Evolutionary conservation across 2,797 vertebrate genomes (phyloP), one percentile per base, ranked within the genome.

Genomic region (Taeniopygia guttata): DNA sequence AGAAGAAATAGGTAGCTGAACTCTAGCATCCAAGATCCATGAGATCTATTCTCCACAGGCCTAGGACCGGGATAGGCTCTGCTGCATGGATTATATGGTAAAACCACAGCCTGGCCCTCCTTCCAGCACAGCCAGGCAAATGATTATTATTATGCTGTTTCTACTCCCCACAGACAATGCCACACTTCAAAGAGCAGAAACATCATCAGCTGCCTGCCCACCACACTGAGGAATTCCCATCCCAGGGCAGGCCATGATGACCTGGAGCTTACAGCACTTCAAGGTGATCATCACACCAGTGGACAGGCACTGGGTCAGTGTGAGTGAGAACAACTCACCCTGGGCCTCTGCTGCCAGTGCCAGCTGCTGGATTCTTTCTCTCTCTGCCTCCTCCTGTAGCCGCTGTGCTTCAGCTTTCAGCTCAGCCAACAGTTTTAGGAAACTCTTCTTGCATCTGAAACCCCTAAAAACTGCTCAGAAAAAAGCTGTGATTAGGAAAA

Each of bases 401-500:
- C 0, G 36, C 56, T 54, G 83, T 29, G 76, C 83, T 46, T 64
- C 54, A 74, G 79, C 90, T 82, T 59, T 96, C 70, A 97, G 36
- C 59, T 98, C 97, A 42, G 95, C 87, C 76, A 97, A 49, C 38
- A 97, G 72, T 22, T 69, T 89, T 38, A 93, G 74, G 68, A 97
- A 98, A 55, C 32, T 96, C 81, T 95, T 97, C 40, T 92, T 97
- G 92, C 93, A 97, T 48, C 90, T 90, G 82, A 95, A 88, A n/a
- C 95, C 89, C 60, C 96, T 97, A 86, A 97, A 98, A 91, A 96
- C 98, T 98, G 58, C 67, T 62, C 32, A 93, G 19, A 82, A 32
- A 77, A 83, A 90, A 76, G 14, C 10, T 3, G 4, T 25, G n/a
- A 64, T 94, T 73, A 94, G 58, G 2, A 62, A 23, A 60, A 67